These are phyloP conservation scores for Tylochromis polylepis DNA, from an alignment of 2,113 vertebrate genomes.

Conservation along the genomic window DNA sequence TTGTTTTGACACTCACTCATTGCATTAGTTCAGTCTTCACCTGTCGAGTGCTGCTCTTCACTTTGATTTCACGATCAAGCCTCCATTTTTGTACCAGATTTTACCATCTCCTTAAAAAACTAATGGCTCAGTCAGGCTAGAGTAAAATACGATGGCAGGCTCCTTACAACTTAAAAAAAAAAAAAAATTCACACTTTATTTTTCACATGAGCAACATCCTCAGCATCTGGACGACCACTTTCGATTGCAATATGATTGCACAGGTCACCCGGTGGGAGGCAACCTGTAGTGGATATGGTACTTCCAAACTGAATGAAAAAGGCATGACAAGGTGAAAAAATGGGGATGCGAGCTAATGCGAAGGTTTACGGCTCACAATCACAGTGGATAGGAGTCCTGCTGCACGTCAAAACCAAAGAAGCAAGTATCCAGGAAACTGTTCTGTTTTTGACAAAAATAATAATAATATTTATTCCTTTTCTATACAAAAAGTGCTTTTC, in stretches of 20 bases:
- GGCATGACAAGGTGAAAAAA: neutral
- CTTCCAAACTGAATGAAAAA: neutral
- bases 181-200: neutral
- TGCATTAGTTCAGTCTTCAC: neutral
- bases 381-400: neutral
- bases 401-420: neutral
- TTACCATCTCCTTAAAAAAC: neutral
- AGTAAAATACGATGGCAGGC: neutral
- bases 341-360: neutral
- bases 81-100: neutral
- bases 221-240: neutral
- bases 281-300: neutral
- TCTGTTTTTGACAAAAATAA: neutral
- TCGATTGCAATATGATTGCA: neutral
- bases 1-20: neutral
- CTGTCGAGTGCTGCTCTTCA: neutral
- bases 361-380: neutral
- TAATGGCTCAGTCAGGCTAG: neutral
- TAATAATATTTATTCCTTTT: neutral
- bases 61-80: neutral
- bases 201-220: neutral
- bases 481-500: neutral
- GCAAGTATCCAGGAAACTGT: neutral
- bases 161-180: too few relatives aligned
- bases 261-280: neutral